Base-by-base conservation (phyloP, 2,797 vertebrate genomes). In the Dipus sagitta region DNA sequence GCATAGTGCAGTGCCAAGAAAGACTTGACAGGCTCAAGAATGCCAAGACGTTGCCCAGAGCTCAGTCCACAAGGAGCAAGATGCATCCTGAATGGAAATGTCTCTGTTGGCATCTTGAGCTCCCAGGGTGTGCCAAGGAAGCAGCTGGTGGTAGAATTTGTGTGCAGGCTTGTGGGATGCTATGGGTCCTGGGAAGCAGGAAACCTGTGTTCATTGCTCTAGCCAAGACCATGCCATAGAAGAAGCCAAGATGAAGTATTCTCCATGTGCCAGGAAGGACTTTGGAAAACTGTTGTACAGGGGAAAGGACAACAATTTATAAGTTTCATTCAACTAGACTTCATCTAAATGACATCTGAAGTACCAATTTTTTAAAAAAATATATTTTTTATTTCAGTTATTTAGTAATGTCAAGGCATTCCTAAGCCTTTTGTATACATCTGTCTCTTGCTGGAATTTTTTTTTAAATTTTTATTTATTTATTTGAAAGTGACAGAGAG, bases 331-430 rank as follows among this genome's bases (percentile, higher is more conserved):
- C 92, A 78, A 87, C 24, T 62, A 81, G 79, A 54, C n/a, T 79
- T 94, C 52, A 60, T 83, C 60, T 80, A 34, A 88, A 68, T 92
- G 87, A 85, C 62, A 86, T 82, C 88, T 83, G 85, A 88, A 47
- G 34, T 94, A 18, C 47, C 11, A 47, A 47, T 47, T 47, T 47
- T 8, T 47, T 47, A 0, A 47, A 47, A 47, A 38, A 38, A 38
- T 38, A 47, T 47, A 47, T 11, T 47, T 47, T 47, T 47, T 47
- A 47, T 47, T 47, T 47, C 11, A 9, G 11, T 47, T 47, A 47
- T 47, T 47, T 47, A 47, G 47, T 9, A 47, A 47, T 47, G 47
- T 26, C 4, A 2, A 3, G 68, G 20, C 26, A 24, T 87, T 90
- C 62, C 42, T 80, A 91, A 89, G 54, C 13, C 34, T 94, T 75